Base-by-base conservation (phyloP, 2,888 invertebrate species). In the Euproctis similis region DNA sequence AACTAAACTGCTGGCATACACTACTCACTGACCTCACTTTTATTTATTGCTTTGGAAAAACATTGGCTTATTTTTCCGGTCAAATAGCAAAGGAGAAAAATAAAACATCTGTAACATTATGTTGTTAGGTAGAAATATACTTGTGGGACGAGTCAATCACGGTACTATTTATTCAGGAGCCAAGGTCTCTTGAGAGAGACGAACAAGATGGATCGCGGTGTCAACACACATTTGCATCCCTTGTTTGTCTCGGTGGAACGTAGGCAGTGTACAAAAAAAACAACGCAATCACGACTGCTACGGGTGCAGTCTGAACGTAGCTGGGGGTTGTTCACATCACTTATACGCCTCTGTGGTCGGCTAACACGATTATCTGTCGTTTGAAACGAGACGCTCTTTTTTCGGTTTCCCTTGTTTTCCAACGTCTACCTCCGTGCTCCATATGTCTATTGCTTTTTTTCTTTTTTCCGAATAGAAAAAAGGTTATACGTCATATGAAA, bases 141-240 rank as follows among this genome's bases (percentile, higher is more conserved):
- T 63, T 42, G 48, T 50, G 61, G 69, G 62, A 62, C 57, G 59
- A 68, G 75, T 75, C 78, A 73, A 81, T 81, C 78, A 76, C 72
- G 59, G 66, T 59, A 64, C 71, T 76, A 77, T 81, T 78, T 77
- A 72, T 74, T 71, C 70, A 59, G 67, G 60, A 65, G 62, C 65
- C 53, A 69, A 80, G n/a, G n/a, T n/a, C n/a, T 77, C 81, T 80
- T 77, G 49, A 54, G 80, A 75, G 82, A 77, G 74, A 44, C 76
- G 77, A 78, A 81, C 80, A 78, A 84, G 82, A 82, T 71, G 78
- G 82, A 84, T 84, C 73, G 84, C 63, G 70, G 78, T 77, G 82
- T 82, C 84, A 82, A 84, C 84, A 82, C 73, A 73, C 81, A 84
- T 84, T 82, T 84, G 84, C 84, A 84, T 84, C 77, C 75, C 72